Conservation (phyloP, 2,797 vertebrate genomes). For the Percopsis omiscomaycus region DNA sequence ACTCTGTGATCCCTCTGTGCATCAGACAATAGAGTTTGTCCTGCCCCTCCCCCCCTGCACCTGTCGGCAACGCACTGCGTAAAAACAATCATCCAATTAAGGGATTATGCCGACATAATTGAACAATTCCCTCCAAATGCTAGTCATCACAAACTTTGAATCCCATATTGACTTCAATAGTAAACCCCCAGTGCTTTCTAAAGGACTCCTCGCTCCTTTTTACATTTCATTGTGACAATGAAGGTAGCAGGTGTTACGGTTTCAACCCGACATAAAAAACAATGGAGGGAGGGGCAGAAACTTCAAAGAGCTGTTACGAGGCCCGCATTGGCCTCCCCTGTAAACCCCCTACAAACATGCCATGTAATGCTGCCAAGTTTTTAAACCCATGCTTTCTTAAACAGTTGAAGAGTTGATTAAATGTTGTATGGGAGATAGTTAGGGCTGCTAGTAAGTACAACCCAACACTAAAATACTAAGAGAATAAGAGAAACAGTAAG, state of each 20-base stretch:
- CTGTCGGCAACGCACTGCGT: slow-evolving; percentile 41
- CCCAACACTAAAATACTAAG: background rate
- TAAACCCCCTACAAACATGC: background rate
- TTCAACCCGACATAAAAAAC: too few relatives aligned
- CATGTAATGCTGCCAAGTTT: too few relatives aligned
- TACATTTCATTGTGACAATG: slow-evolving; percentile 21
- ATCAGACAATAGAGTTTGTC: slow-evolving; percentile 60
- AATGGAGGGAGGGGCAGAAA: too few relatives aligned
- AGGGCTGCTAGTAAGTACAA: too few relatives aligned
- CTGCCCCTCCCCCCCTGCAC: slow-evolving; percentile 47
- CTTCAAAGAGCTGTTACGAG: too few relatives aligned
- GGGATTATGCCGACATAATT: slow-evolving; percentile 54
- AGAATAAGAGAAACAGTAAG: slow-evolving; percentile 7
- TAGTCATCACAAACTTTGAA: slow-evolving; percentile 47
- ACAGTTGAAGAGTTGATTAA: too few relatives aligned
- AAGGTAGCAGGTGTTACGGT: slow-evolving; percentile 2
- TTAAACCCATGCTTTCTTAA: too few relatives aligned
- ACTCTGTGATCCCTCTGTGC: slow-evolving; percentile 39
- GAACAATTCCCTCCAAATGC: slow-evolving; percentile 42
- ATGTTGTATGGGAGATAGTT: too few relatives aligned
- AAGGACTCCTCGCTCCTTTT: slow-evolving; percentile 14
- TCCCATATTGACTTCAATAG: slow-evolving; percentile 4
- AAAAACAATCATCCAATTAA: slow-evolving; percentile 64
- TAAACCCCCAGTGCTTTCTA: slow-evolving; percentile 2
- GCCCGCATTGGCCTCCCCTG: background rate